Evolutionary conservation across 2,888 invertebrate species (phyloP).

Genomic region (Drosophila longiperda): DNA sequence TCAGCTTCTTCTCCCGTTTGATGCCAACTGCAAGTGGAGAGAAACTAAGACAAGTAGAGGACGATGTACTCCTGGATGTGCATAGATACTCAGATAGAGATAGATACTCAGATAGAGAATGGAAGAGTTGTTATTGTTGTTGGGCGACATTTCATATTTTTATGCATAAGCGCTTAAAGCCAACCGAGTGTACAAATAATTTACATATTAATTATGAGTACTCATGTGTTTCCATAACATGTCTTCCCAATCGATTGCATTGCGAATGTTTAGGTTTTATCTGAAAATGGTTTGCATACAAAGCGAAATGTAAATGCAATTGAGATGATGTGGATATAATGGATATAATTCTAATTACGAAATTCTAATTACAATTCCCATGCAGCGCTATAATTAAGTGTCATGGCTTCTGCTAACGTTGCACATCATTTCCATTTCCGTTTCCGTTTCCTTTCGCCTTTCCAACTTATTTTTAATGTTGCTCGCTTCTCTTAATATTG

Average conservation of each 20-base stretch:
- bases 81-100: constrained; percentile 11
- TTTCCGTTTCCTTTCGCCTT: constrained; percentile 31
- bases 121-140: constrained; percentile 9
- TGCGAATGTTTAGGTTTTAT: neutral
- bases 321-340: constrained; percentile 27
- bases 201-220: constrained; percentile 66
- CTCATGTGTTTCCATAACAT: constrained; percentile 33
- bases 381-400: constrained; percentile 55
- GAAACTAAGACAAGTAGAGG: constrained; percentile 27
- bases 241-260: constrained; percentile 28
- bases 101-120: constrained; percentile 11
- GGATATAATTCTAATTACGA: constrained; percentile 54
- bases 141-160: constrained; percentile 46
- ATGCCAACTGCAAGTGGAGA: constrained; percentile 26
- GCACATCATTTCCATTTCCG: constrained; percentile 54
- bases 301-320: constrained; percentile 60
- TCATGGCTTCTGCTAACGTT: constrained; percentile 34
- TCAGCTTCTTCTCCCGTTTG: neutral
- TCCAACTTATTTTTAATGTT: constrained; percentile 31
- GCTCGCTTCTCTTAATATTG: neutral
- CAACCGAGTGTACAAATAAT: constrained; percentile 66
- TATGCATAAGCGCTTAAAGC: constrained; percentile 73
- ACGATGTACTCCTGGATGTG: constrained; percentile 23
- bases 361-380: constrained; percentile 55
- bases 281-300: constrained; percentile 58